A percentile compares a stretch with the other conserved stretches of the same genome.
These are phyloP conservation scores for Falco berigora DNA, from an alignment of 2,797 vertebrate genomes.

Conservation along the genomic window DNA sequence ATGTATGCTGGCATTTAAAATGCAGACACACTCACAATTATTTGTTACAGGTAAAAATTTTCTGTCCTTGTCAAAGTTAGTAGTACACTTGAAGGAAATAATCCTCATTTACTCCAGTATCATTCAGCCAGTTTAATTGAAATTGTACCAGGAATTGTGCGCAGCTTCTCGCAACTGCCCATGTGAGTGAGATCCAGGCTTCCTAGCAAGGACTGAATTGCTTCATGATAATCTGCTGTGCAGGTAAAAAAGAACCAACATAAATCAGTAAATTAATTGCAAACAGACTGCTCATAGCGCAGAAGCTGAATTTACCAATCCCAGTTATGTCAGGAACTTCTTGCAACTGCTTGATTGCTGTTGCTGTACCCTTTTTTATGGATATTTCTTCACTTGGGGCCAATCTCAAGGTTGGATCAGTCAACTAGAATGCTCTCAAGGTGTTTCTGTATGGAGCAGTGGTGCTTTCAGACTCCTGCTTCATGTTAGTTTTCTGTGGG, in stretches of 20 bases:
- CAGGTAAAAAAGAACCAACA: not conserved
- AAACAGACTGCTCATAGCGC: not conserved
- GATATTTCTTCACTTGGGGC: not conserved
- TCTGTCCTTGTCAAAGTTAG: not conserved
- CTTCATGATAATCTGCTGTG: not conserved
- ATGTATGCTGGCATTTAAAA: not conserved
- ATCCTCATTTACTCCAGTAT: not conserved
- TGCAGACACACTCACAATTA: not conserved
- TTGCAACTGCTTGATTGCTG: not conserved
- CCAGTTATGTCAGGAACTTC: not conserved
- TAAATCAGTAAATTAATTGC: not conserved
- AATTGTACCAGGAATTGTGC: not conserved
- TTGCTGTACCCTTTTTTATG: not conserved
- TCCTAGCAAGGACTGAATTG: not conserved
- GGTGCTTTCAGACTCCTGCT: not conserved
- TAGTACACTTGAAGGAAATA: not conserved
- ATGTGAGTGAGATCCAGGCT: not conserved
- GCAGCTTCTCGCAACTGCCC: not conserved
- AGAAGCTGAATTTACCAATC: not conserved
- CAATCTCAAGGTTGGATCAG: not conserved
- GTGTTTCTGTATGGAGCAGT: not conserved
- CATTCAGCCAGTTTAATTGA: not conserved
- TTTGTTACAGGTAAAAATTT: not conserved
- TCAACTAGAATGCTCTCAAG: constrained; percentile 35
- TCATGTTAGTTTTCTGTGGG: not conserved